These are phyloP conservation scores for Ploceus nigricollis DNA, from an alignment of 2,113 vertebrate genomes.

Conservation along the genomic window DNA sequence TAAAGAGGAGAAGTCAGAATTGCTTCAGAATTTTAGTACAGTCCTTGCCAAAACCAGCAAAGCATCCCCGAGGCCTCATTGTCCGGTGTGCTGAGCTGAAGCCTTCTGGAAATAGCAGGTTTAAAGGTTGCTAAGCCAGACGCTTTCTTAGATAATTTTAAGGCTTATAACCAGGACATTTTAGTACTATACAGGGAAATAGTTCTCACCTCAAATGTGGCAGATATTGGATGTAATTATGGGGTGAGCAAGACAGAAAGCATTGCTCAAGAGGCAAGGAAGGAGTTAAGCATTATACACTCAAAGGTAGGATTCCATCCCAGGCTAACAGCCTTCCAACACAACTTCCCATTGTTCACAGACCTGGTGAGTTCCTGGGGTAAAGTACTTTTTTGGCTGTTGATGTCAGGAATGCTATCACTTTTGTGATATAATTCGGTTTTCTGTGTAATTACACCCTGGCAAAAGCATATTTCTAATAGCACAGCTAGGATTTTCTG, in stretches of 20 bases:
- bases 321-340: not conserved
- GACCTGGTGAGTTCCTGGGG: not conserved
- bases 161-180: not conserved
- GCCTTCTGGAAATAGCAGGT: not conserved
- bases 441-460: conserved; percentile 50
- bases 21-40: not conserved
- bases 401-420: conserved; percentile 39
- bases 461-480: conserved; percentile 55
- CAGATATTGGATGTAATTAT: not conserved
- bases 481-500: conserved; percentile 45
- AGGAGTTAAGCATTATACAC: conserved; percentile 32
- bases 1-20: not conserved
- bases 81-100: not conserved
- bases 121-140: conserved; percentile 6
- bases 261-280: not conserved
- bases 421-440: conserved; percentile 36
- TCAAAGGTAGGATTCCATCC: conserved; percentile 5
- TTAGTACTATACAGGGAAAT: not conserved
- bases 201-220: not conserved
- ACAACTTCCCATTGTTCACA: conserved; percentile 46
- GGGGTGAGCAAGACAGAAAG: not conserved
- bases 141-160: not conserved
- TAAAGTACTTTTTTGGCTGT: conserved; percentile 47
- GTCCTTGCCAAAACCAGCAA: conserved; percentile 26
- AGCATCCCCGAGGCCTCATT: conserved; percentile 14